Evolutionary conservation across 2,113 vertebrate genomes (phyloP).

Genomic region (Dicerorhinus sumatrensis): DNA sequence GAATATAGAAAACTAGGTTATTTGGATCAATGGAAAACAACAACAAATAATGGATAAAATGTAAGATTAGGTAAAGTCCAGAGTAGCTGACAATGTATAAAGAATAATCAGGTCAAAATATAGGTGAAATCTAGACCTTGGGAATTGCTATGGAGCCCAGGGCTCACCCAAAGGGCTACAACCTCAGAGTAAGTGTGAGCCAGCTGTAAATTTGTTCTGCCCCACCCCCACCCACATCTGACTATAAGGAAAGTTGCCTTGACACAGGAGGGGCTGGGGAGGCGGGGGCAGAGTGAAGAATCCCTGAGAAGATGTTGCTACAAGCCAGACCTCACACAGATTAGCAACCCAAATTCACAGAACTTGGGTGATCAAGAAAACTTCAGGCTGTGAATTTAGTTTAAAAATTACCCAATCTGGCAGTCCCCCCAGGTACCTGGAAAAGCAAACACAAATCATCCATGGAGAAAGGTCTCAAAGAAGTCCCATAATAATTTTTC

Average conservation of each 20-base stretch:
- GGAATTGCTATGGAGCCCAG: not conserved
- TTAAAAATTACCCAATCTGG: not conserved
- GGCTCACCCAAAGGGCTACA: not conserved
- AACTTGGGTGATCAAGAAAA: not conserved
- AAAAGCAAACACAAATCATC: not conserved
- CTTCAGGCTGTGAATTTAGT: not conserved
- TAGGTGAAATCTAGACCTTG: not conserved
- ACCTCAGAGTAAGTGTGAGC: not conserved
- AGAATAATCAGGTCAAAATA: not conserved
- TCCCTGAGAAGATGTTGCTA: not conserved
- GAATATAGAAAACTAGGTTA: not conserved
- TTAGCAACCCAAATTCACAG: not conserved
- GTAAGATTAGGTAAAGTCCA: not conserved
- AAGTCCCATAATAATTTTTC: constrained; percentile 15
- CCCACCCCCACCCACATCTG: no score
- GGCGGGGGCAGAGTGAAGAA: not conserved
- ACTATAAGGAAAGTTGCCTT: not conserved
- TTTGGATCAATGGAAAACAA: not conserved
- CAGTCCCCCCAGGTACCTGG: not conserved
- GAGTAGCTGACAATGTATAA: not conserved
- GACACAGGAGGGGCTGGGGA: no score
- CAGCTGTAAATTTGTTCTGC: not conserved
- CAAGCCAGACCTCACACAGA: not conserved
- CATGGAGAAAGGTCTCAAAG: not conserved
- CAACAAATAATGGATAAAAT: not conserved